These are phyloP conservation scores for Caradrina kadenii DNA, from an alignment of 2,888 invertebrate genomes.

Conservation along the genomic window DNA sequence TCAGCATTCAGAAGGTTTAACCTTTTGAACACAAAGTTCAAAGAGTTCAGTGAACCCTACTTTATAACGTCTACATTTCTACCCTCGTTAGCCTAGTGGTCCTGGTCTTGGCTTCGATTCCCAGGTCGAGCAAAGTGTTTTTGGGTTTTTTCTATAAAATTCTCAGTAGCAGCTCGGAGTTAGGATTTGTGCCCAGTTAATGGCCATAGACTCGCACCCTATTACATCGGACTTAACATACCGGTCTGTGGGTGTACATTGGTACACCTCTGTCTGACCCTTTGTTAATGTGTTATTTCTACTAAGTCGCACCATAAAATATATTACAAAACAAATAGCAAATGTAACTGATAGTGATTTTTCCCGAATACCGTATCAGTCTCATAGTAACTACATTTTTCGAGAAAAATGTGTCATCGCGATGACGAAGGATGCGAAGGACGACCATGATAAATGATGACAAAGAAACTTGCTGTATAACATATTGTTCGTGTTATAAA, in stretches of 20 bases:
- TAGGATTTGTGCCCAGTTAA: no score
- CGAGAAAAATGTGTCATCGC: constrained; percentile 28
- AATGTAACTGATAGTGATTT: neutral
- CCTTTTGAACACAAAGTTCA: constrained; percentile 7
- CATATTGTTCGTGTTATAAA: constrained; percentile 28
- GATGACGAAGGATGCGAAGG: constrained; percentile 33
- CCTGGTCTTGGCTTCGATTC: no score
- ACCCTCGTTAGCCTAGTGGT: no score
- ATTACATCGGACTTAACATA: no score
- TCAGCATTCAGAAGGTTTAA: neutral
- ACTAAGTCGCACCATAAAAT: neutral
- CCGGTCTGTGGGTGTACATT: no score
- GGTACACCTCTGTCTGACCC: no score
- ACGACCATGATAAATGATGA: constrained; percentile 43
- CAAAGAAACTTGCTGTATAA: neutral
- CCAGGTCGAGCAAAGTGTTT: no score
- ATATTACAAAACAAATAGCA: neutral
- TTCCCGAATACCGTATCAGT: neutral
- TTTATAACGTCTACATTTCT: constrained; percentile 13
- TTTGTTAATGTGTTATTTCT: no score
- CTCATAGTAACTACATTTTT: neutral
- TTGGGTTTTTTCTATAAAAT: no score
- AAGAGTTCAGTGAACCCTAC: neutral
- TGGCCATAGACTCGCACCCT: no score
- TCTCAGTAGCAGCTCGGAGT: no score